These are phyloP conservation scores for Leuciscus waleckii DNA, from an alignment of 2,797 vertebrate species.

Conservation along the genomic window DNA sequence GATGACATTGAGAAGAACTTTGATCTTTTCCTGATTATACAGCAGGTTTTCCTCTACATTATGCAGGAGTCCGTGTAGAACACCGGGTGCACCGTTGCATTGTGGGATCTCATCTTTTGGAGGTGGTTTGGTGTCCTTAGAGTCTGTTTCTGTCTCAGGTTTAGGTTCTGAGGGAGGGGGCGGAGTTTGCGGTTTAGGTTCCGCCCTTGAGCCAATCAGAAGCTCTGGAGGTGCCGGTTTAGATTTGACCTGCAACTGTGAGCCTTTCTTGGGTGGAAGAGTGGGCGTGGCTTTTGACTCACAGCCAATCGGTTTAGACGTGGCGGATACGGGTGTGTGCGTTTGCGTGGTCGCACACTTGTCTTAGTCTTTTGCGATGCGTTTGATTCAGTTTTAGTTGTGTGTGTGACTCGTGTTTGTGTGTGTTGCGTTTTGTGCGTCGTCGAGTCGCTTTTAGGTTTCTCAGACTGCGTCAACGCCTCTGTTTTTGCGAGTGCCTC, in stretches of 20 bases:
- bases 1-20: constrained; percentile 97
- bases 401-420: constrained; percentile 51
- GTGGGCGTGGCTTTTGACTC: constrained; percentile 47
- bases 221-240: constrained; percentile 32
- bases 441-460: constrained; percentile 63
- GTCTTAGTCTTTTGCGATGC: constrained; percentile 1
- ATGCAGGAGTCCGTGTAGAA: constrained; percentile 86
- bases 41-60: constrained; percentile 92
- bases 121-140: constrained; percentile 62
- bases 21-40: constrained; percentile 98
- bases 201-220: constrained; percentile 18
- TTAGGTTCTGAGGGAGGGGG: constrained; percentile 24
- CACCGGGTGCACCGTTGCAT: constrained; percentile 78
- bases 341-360: constrained; percentile 25
- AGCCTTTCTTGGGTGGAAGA: constrained; percentile 34
- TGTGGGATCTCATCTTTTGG: constrained; percentile 64
- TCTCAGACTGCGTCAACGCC: constrained; percentile 60
- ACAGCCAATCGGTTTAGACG: constrained; percentile 60
- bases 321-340: neutral
- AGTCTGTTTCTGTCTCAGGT: constrained; percentile 15
- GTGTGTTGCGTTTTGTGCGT: constrained; percentile 38
- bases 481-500: constrained; percentile 61
- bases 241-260: neutral
- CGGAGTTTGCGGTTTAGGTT: constrained; percentile 36
- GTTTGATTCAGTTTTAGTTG: constrained; percentile 54